Percentiles rank a stretch among this genome's conserved stretches.
Evolutionary conservation across 2,113 vertebrate species (phyloP).

Genomic region (Anser brachyrhynchus): DNA sequence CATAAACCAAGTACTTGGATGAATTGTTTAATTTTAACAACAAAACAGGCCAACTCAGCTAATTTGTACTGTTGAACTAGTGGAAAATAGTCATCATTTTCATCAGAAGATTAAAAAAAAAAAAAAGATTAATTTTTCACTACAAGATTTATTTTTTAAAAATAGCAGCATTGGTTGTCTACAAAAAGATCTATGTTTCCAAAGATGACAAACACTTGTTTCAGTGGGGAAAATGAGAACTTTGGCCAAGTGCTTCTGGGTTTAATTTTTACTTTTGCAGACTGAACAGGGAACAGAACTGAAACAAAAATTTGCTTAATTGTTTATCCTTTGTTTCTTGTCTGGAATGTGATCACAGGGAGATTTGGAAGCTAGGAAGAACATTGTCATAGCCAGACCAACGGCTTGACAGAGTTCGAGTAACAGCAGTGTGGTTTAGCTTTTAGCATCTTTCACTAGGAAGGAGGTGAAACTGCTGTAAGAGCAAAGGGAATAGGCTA

Average conservation of each 20-base stretch:
- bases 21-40: not conserved
- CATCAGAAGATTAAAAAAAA: not conserved
- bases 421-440: not conserved
- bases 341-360: not conserved
- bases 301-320: not conserved
- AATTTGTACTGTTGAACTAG: not conserved
- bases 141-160: not conserved
- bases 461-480: not conserved
- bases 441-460: not conserved
- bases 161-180: not conserved
- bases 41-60: not conserved
- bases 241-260: not conserved
- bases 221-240: not conserved
- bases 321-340: not conserved
- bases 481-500: not conserved
- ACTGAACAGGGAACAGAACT: not conserved
- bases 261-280: not conserved
- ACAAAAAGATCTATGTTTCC: not conserved
- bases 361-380: not conserved
- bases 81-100: not conserved
- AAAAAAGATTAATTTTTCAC: not conserved
- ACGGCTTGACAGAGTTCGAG: not conserved
- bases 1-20: not conserved
- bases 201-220: not conserved
- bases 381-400: not conserved